A percentile compares a stretch with the other conserved stretches of the same genome.
Conservation (phyloP, 2,797 vertebrate species). For the Urophycis tenuis region DNA sequence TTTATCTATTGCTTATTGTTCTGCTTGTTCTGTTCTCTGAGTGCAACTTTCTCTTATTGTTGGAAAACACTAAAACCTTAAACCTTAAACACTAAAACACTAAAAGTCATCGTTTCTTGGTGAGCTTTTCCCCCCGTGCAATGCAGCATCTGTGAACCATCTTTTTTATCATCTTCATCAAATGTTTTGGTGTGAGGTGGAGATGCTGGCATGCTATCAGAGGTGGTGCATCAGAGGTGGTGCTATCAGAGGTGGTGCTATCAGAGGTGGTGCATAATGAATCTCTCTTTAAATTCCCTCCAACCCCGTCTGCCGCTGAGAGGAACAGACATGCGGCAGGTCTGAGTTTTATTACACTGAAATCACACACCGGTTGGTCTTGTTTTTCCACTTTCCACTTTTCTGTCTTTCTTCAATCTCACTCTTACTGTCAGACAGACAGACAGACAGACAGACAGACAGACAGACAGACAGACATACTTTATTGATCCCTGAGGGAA, state of each 20-base stretch:
- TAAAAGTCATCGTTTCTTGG: background rate
- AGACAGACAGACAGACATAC: too few species aligned
- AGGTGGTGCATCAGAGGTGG: background rate
- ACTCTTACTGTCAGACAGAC: background rate
- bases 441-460: too few species aligned
- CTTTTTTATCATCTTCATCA: slow-evolving; percentile 1
- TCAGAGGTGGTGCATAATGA: slow-evolving; percentile 4
- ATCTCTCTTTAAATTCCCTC: slow-evolving; percentile 7
- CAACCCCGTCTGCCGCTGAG: slow-evolving; percentile 12
- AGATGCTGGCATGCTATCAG: background rate
- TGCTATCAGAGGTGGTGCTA: too few species aligned
- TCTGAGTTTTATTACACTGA: slow-evolving; percentile 13
- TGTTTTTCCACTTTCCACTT: background rate
- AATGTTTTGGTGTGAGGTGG: background rate
- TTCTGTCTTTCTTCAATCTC: slow-evolving; percentile 10
- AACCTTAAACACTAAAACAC: background rate
- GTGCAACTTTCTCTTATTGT: background rate
- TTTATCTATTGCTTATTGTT: background rate
- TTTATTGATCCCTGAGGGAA: too few species aligned
- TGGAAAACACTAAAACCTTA: background rate
- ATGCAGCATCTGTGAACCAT: background rate
- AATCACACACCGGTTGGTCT: background rate
- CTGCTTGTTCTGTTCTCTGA: too few species aligned
- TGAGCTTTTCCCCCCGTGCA: background rate
- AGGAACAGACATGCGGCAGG: slow-evolving; percentile 27